These are phyloP conservation scores for Thera obeliscata DNA, from an alignment of 2,888 invertebrate genomes.

Conservation along the genomic window DNA sequence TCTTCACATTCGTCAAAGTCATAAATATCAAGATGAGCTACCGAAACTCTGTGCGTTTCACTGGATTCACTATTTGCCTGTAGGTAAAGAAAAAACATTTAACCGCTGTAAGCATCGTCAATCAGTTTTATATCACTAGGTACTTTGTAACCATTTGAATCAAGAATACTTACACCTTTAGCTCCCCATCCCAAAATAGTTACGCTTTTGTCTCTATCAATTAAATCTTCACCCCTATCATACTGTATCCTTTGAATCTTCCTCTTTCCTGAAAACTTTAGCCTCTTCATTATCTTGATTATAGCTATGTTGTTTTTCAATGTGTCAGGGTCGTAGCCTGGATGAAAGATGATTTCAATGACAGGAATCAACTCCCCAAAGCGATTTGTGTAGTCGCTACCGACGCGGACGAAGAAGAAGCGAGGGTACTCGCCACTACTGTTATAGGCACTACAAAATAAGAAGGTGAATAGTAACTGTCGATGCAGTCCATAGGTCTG, in stretches of 20 bases:
- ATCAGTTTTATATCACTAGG: background rate
- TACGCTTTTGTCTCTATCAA: slow-evolving; percentile 36
- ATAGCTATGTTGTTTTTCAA: slow-evolving; percentile 56
- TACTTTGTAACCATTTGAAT: too few species aligned
- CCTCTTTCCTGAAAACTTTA: slow-evolving; percentile 36
- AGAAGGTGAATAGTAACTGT: background rate
- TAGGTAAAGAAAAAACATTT: slow-evolving; percentile 5
- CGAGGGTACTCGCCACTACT: slow-evolving; percentile 38
- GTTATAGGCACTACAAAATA: slow-evolving; percentile 45
- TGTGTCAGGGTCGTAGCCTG: slow-evolving; percentile 45
- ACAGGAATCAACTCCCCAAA: slow-evolving; percentile 49
- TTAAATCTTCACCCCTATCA: slow-evolving; percentile 34
- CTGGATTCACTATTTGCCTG: slow-evolving; percentile 25
- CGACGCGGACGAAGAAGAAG: slow-evolving; percentile 48
- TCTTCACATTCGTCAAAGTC: slow-evolving; percentile 46
- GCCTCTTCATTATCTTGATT: slow-evolving; percentile 40
- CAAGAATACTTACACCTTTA: slow-evolving; percentile 43
- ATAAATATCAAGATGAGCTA: slow-evolving; percentile 45
- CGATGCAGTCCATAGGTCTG: background rate
- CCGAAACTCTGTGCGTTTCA: slow-evolving; percentile 34
- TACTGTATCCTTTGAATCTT: slow-evolving; percentile 50
- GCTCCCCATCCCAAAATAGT: slow-evolving; percentile 60
- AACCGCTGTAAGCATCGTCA: background rate
- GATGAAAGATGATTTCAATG: slow-evolving; percentile 49
- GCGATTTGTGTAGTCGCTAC: slow-evolving; percentile 47